Evolutionary conservation across 2,113 vertebrate genomes (phyloP), one percentile per base, ranked within the genome.

Genomic region (Coptodon rendalli): DNA sequence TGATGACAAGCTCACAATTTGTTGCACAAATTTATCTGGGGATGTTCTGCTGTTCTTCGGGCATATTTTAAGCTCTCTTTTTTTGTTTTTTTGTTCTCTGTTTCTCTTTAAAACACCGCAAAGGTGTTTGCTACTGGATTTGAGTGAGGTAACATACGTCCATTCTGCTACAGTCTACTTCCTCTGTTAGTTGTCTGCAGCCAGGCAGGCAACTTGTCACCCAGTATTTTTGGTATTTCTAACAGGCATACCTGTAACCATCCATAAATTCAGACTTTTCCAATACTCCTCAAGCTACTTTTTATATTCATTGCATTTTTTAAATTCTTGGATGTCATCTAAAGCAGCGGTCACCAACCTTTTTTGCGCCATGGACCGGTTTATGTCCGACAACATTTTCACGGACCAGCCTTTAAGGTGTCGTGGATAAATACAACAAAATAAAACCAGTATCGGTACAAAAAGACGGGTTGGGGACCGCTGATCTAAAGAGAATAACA

Each of bases 361-460:
- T 11, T 63, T 63, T 36, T 63, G 59, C 16, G 16, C 59, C 29
- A 34, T 6, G 59, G 59, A 36, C 59, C 3, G 0, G 59, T 36
- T 63, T 63, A 63, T 63, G 59, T 36, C 29, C 6, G 0, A 19
- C 16, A 63, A 63, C 9, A 63, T 63, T 63, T 63, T 63, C 59
- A 63, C 31, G 1, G 9, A 36, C 59, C 0, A 0, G 31, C 59
- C 59, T 63, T 36, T 19, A 63, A 63, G 6, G 1, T 63, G 59
- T 63, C 34, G 17, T 36, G 59, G 17, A 63, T 63, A 63, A 36
- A 36, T 36, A 19, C 31, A 36, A 9, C 9, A 63, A 36, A 63
- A 63, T 63, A 36, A 63, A 63, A 63, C 59, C 9, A 63, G 59
- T 63, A 63, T 36, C 0, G 2, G 0, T 63, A 63, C 0, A 34